A percentile compares a stretch with the other conserved stretches of the same genome.
phyloP scores from a whole-genome alignment of 1,140 invertebrate species.

The Copidosoma floridanum region DNA sequence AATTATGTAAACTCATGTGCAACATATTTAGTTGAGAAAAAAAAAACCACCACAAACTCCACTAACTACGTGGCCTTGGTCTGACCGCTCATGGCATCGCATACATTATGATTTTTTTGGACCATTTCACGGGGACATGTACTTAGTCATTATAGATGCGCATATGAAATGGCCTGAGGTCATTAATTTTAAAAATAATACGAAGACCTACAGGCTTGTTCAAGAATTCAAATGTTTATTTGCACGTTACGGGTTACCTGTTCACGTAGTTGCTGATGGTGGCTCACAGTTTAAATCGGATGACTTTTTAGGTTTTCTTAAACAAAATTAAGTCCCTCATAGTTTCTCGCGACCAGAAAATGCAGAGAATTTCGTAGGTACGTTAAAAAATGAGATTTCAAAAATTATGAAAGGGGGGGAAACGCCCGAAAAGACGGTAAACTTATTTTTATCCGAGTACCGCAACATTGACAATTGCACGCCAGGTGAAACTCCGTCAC shows the following conservation, averaged over 20 bases:
- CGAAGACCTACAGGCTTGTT: slow-evolving; percentile 21
- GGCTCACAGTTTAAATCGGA: slow-evolving; percentile 29
- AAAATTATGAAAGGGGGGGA: too few relatives aligned
- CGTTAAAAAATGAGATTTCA: slow-evolving; percentile 42
- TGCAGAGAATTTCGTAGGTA: slow-evolving; percentile 41
- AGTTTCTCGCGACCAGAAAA: slow-evolving; percentile 38
- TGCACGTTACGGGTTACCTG: slow-evolving; percentile 29
- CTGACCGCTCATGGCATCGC: slow-evolving; percentile 18
- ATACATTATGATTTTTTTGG: slow-evolving; percentile 23
- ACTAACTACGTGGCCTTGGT: too few relatives aligned
- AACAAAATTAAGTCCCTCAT: slow-evolving; percentile 35
- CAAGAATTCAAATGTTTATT: slow-evolving; percentile 10
- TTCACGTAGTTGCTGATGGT: slow-evolving; percentile 8
- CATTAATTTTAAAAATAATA: slow-evolving; percentile 3
- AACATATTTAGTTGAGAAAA: slow-evolving; percentile 33
- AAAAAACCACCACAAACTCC: slow-evolving; percentile 31
- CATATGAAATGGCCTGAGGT: slow-evolving; percentile 20
- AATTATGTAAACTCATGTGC: slow-evolving; percentile 16
- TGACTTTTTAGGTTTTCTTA: slow-evolving; percentile 36
- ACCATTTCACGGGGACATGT: too few relatives aligned
- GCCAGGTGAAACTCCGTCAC: too few relatives aligned
- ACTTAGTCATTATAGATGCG: too few relatives aligned
- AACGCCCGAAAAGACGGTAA: too few relatives aligned
- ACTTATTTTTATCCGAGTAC: too few relatives aligned
- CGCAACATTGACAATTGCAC: too few relatives aligned